phyloP scores from a whole-genome alignment of 2,113 vertebrate species.

The Himantopus leucocephalus region DNA sequence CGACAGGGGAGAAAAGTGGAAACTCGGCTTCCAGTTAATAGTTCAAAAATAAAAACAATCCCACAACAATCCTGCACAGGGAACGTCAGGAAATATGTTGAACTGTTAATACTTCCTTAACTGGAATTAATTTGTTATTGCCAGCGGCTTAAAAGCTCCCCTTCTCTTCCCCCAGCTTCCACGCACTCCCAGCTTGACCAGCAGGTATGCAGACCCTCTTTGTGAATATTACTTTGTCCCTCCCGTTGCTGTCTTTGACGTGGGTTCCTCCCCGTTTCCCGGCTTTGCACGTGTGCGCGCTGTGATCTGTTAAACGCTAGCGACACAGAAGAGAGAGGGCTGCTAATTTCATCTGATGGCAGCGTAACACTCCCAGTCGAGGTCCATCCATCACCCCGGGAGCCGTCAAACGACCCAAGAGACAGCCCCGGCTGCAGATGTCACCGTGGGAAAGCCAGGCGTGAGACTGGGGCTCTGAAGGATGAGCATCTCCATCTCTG shows the following conservation, averaged over 20 bases:
- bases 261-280: not conserved
- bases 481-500: not conserved
- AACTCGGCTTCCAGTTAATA: slow-evolving; percentile 59
- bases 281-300: fast-evolving
- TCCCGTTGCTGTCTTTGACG: not conserved
- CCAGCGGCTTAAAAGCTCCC: not conserved
- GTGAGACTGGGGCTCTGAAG: not conserved
- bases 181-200: not conserved
- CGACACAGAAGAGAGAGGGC: not conserved
- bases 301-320: not conserved
- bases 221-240: not conserved
- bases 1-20: not conserved
- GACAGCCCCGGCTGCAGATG: not conserved
- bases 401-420: not conserved
- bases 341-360: not conserved
- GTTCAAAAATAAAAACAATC: slow-evolving; percentile 60
- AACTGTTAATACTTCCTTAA: not conserved
- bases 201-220: not conserved
- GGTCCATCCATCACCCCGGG: not conserved
- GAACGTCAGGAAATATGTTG: not conserved
- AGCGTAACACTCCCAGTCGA: not conserved
- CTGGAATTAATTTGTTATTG: not conserved
- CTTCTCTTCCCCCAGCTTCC: not conserved
- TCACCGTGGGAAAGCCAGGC: not conserved
- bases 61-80: slow-evolving; percentile 9